phyloP scores from a whole-genome alignment of 2,797 vertebrate genomes.

The Toxotes lorentzi region DNA sequence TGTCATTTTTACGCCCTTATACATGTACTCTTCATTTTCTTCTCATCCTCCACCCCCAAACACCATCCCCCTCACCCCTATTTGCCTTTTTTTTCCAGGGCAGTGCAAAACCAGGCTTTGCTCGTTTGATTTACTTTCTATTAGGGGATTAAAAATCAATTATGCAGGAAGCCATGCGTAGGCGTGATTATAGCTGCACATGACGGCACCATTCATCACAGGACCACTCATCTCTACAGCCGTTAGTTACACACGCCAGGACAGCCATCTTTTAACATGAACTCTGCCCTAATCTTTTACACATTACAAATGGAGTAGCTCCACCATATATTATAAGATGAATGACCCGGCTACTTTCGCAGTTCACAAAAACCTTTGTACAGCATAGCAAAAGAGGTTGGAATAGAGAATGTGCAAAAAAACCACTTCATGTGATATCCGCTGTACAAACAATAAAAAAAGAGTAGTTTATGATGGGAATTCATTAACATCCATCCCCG shows the following conservation, averaged over 20 bases:
- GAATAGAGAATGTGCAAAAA: constrained; percentile 20
- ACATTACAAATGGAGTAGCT: constrained; percentile 59
- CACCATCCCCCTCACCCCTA: constrained; percentile 21
- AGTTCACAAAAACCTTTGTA: constrained; percentile 21
- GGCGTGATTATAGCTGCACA: constrained; percentile 86
- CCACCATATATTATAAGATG: constrained; percentile 55
- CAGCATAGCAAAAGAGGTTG: constrained; percentile 3
- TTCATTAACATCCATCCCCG: constrained; percentile 46
- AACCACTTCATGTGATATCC: constrained; percentile 6
- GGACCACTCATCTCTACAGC: constrained; percentile 83
- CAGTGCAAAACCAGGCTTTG: constrained; percentile 78
- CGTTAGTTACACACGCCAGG: constrained; percentile 80
- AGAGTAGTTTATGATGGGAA: constrained; percentile 29
- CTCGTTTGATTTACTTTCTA: constrained; percentile 89
- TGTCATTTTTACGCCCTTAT: constrained; percentile 53
- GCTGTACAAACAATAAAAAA: constrained; percentile 24
- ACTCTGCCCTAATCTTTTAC: constrained; percentile 78
- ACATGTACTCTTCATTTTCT: constrained; percentile 61
- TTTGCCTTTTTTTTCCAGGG: constrained; percentile 63
- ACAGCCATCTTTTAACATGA: constrained; percentile 74
- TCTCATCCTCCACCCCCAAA: constrained; percentile 46
- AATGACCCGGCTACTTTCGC: constrained; percentile 50
- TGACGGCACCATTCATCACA: constrained; percentile 87
- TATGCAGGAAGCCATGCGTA: constrained; percentile 88
- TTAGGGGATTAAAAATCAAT: constrained; percentile 91